Conservation (phyloP, 92 coral and sea anemone genomes). For the Scolanthus callimorphus region DNA sequence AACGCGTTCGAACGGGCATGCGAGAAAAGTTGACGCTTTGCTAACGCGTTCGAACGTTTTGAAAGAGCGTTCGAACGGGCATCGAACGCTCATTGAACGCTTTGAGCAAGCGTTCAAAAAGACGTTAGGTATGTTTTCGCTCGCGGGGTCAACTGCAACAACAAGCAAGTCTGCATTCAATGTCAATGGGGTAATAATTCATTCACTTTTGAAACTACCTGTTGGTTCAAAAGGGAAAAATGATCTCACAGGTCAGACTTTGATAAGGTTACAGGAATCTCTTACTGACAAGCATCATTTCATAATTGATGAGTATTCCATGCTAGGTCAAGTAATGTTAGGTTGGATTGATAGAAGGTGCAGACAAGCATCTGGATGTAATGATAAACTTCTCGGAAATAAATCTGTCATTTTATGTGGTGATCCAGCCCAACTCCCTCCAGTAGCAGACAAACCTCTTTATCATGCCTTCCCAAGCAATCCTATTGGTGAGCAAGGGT, state of each 20-base stretch:
- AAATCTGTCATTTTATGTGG: constrained; percentile 4
- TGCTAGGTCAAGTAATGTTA: constrained; percentile 38
- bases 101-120: too few relatives aligned
- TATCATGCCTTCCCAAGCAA: constrained; percentile 54
- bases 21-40: too few relatives aligned
- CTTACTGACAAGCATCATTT: constrained; percentile 17
- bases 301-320: constrained; percentile 31
- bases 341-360: too few relatives aligned
- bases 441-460: constrained; percentile 63
- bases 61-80: too few relatives aligned
- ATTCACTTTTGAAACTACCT: constrained; percentile 56
- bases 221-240: constrained; percentile 41
- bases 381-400: constrained; percentile 19
- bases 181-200: too few relatives aligned
- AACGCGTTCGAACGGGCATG: too few relatives aligned
- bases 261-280: constrained; percentile 16
- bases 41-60: too few relatives aligned
- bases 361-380: constrained; percentile 20
- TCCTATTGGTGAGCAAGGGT: constrained; percentile 50
- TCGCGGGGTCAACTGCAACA: too few relatives aligned
- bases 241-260: too few relatives aligned
- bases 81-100: too few relatives aligned
- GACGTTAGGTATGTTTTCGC: too few relatives aligned
- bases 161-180: too few relatives aligned
- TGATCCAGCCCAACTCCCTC: constrained; percentile 28